These are phyloP conservation scores for Electrophaes corylata DNA, from an alignment of 2,888 invertebrate genomes.

Conservation along the genomic window DNA sequence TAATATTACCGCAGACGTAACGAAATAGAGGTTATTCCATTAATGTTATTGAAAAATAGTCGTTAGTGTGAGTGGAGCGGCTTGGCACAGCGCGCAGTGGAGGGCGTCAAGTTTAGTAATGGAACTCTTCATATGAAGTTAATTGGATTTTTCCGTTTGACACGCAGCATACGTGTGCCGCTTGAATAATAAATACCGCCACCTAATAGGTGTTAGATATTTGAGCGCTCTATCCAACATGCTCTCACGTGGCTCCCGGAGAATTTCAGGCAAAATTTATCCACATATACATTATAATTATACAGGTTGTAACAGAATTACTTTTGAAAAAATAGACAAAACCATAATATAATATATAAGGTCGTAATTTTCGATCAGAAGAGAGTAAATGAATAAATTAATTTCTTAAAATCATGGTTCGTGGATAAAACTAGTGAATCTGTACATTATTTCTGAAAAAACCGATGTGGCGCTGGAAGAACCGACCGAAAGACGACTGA, in stretches of 20 bases:
- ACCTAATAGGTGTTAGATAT: conserved; percentile 50
- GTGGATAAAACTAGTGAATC: too few species aligned
- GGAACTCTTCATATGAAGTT: conserved; percentile 74
- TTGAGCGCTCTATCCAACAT: conserved; percentile 51
- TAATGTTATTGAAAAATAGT: conserved; percentile 75
- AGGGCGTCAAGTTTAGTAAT: conserved; percentile 58
- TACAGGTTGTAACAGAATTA: neutral
- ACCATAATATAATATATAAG: too few species aligned
- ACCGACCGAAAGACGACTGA: too few species aligned
- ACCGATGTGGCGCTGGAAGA: too few species aligned
- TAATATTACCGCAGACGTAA: conserved; percentile 49
- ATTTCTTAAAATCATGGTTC: too few species aligned
- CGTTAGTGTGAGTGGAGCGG: conserved; percentile 64
- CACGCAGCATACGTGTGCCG: conserved; percentile 68
- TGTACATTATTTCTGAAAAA: too few species aligned
- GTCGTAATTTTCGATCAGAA: too few species aligned
- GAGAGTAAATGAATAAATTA: too few species aligned
- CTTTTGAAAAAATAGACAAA: neutral
- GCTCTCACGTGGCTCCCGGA: conserved; percentile 33
- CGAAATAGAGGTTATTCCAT: conserved; percentile 60
- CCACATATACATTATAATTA: conserved; percentile 4
- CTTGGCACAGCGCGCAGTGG: conserved; percentile 33
- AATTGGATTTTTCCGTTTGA: conserved; percentile 82
- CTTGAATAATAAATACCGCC: conserved; percentile 74
- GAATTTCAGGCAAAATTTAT: conserved; percentile 26